Evolutionary conservation across 2,888 invertebrate genomes (phyloP).

Genomic region (Calameuta idolon): DNA sequence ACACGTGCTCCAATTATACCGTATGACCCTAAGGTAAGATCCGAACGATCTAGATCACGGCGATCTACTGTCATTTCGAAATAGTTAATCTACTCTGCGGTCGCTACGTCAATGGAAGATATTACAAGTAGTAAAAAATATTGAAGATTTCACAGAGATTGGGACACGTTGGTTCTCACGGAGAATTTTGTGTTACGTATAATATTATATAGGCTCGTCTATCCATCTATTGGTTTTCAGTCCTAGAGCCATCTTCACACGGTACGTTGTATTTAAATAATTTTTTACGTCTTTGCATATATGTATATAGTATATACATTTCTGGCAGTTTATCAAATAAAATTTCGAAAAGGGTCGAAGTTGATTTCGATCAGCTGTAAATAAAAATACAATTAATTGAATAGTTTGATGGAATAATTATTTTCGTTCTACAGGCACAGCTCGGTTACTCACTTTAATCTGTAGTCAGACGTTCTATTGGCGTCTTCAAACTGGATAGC

Average conservation of each 20-base stretch:
- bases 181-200: background rate
- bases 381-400: background rate
- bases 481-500: background rate
- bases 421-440: background rate
- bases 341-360: background rate
- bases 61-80: constrained; percentile 24
- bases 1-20: background rate
- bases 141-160: background rate
- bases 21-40: background rate
- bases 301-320: too few relatives aligned
- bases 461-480: background rate
- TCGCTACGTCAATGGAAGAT: background rate
- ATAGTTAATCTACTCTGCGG: background rate
- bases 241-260: background rate
- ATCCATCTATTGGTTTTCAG: background rate
- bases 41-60: constrained; percentile 26
- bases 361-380: background rate
- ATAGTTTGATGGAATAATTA: background rate
- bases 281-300: background rate
- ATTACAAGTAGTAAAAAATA: background rate
- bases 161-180: background rate
- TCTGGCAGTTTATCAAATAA: background rate
- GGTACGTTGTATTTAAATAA: background rate
- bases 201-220: background rate
- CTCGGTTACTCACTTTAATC: background rate